Base-by-base conservation (phyloP, 2,797 vertebrate species). In the Simalia tracyae region DNA sequence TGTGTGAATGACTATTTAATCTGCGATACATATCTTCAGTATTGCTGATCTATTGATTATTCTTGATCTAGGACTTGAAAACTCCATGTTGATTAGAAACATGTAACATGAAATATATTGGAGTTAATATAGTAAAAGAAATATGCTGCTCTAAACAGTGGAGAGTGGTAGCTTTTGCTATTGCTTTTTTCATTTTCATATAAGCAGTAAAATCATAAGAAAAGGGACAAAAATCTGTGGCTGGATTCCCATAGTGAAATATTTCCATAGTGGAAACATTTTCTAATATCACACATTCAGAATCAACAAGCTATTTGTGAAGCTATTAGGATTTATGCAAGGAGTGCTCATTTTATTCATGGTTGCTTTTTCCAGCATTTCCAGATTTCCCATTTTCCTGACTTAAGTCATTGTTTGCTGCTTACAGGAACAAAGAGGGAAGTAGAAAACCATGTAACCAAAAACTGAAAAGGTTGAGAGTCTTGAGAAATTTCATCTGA, bases 301-400 rank as follows among this genome's bases (percentile, higher is more conserved):
- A 94, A 92, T 94, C 87, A 97, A 96, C 88, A 93, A 97, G 93
- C 92, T 96, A 86, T 96, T 95, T 93, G 92, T 92, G 93, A 94
- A 91, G 89, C 57, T 92, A 93, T 57, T 92, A 93, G 94, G 46
- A 94, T 91, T 93, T 60, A 95, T 22, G 92, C 15, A 93, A 95
- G 95, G 95, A 96, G 94, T 81, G 4, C 4, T 96, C 59, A 91
- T 95, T 96, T 91, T 93, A 87, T 94, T 94, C 57, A 59, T 66
- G 87, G 76, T 92, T 94, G 66, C 50, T 93, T 95, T 96, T 96
- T 96, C 92, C 95, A 93, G 91, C 19, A 90, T 94, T 96, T 94
- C 93, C 57, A 96, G 42, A 94, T 92, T 96, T 96, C 95, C 95
- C 94, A 0, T 94, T 95, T 97, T 91, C 93, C 84, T 95, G 89